phyloP scores from a whole-genome alignment of 2,113 vertebrate genomes.

The Cyanoderma ruficeps region DNA sequence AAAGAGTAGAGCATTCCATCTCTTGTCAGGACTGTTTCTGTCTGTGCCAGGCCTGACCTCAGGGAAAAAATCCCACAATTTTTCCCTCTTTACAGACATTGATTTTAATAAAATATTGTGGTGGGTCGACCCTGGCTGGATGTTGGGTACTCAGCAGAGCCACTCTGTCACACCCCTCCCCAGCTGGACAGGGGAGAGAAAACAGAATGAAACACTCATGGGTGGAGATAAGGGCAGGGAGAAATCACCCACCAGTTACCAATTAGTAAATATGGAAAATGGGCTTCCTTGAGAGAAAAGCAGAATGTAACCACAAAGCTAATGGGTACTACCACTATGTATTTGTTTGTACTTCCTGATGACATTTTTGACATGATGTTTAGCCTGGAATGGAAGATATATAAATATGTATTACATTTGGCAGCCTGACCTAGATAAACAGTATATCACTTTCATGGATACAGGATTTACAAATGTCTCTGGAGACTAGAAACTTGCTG shows the following conservation, averaged over 20 bases:
- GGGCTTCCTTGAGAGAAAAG: background rate
- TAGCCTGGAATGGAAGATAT: background rate
- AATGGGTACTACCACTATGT: background rate
- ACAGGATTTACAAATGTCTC: constrained; percentile 12
- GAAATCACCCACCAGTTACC: background rate
- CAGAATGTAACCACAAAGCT: background rate
- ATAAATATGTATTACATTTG: constrained; percentile 14
- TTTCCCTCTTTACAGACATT: background rate
- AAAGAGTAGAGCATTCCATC: background rate
- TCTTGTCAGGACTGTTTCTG: background rate
- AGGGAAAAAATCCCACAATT: background rate
- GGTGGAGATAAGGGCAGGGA: background rate
- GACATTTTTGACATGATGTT: background rate
- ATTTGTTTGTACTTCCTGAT: background rate
- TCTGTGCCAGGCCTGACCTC: background rate
- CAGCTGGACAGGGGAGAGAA: background rate
- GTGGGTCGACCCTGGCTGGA: background rate
- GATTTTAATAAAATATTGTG: background rate
- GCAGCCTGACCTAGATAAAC: background rate
- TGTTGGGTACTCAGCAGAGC: background rate
- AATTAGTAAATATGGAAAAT: background rate
- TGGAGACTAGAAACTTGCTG: background rate
- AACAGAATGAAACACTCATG: background rate
- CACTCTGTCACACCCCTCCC: background rate
- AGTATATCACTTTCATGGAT: background rate